phyloP scores from a whole-genome alignment of 2,113 vertebrate species.

The Mesocricetus auratus region DNA sequence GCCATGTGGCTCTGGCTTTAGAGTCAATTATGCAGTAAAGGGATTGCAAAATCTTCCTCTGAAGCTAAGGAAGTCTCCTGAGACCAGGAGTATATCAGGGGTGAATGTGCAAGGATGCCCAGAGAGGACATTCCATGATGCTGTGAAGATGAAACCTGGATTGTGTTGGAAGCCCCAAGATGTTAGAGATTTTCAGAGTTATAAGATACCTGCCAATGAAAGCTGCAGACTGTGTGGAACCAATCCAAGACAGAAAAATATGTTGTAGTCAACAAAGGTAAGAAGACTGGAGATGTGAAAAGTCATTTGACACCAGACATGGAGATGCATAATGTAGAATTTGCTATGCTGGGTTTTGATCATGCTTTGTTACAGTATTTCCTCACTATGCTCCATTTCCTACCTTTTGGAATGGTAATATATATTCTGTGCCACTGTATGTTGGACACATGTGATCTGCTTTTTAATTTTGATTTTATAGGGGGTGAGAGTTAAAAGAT shows the following conservation, averaged over 20 bases:
- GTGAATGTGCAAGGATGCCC: too few relatives aligned
- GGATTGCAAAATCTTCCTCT: not conserved
- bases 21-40: not conserved
- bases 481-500: not conserved
- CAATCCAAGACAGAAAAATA: not conserved
- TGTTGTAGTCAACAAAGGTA: not conserved
- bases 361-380: not conserved
- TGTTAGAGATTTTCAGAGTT: not conserved
- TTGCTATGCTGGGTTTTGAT: not conserved
- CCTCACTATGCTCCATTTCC: not conserved
- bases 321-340: not conserved
- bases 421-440: not conserved
- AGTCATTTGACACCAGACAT: not conserved
- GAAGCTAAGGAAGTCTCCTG: not conserved
- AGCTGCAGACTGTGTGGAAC: not conserved
- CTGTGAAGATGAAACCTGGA: not conserved
- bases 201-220: not conserved
- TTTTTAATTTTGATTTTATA: not conserved
- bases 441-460: not conserved
- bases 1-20: not conserved
- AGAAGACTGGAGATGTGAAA: not conserved
- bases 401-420: not conserved
- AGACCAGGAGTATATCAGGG: not conserved
- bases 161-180: not conserved
- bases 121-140: not conserved